Evolutionary conservation across 2,888 invertebrate species (phyloP), one percentile per base, ranked within the genome.

Genomic region (Endomychus coccineus): DNA sequence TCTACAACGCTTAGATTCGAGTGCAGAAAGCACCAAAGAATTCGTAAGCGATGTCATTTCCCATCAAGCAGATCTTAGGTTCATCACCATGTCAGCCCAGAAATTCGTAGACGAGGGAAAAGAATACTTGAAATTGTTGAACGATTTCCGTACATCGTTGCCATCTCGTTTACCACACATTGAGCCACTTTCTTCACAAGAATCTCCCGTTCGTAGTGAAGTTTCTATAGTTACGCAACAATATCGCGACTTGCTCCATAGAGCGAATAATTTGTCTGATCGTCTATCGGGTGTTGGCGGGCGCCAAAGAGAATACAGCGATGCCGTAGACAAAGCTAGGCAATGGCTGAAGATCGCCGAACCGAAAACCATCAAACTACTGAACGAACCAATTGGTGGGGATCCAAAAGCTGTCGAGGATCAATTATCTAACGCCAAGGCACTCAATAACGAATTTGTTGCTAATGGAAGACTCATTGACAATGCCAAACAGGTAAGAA

Each of bases 101-200:
- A 94, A 92, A 66, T 95, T 94, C 62, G 81, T 92, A 14, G 94
- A 95, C 55, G 94, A 95, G 67, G 88, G 91, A 62, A 91, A 91
- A 73, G 89, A 91, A 51, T 90, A 88, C 68, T 70, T 91, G 4
- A 74, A 77, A 11, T 73, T 82, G 22, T 71, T 92, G 19, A 92
- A 92, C 68, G 88, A 89, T 47, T 90, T 88, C 72, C 79, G 91
- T 46, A 87, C 88, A 1, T 75, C 82, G 11, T 66, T 91, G 12
- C 90, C 90, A 2, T 80, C 87, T 16, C 79, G 91, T 1, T 68
- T 90, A 41, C 78, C 87, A 0, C 86, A 88, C 64, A 75, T 90
- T 34, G 76, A 82, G 49, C 78, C 81, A 0, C 61, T 77, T 1
- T 68, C 75, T 0, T 80, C 80, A 24, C 78, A 82, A 50, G 81